Base-by-base conservation (phyloP, 2,113 vertebrate species). In the Cryptotis parvus region DNA sequence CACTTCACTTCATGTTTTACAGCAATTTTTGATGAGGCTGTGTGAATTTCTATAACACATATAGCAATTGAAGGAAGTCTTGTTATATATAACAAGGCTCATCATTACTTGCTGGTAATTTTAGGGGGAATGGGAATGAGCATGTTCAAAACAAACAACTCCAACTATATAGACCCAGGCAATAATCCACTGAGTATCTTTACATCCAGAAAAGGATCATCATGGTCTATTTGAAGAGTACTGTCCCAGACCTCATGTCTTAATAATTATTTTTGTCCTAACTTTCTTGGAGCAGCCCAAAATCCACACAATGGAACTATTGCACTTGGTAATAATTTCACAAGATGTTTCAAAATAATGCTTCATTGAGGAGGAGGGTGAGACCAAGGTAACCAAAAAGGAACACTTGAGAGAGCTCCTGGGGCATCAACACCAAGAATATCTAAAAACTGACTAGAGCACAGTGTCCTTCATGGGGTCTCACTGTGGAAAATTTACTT, bases 91-190 rank as follows among this genome's bases (percentile, higher is more conserved):
- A 39, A 63, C 15, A 90, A 27, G 16, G 33, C 9, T n/a, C 31
- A 55, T 91, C 7, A 2, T 1, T 80, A 63, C 39, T 89, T 86
- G 31, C 68, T 91, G 61, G 52, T 92, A 74, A 82, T 69, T 61
- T 81, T 58, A 90, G 45, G 2, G 37, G 2, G 55, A 26, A 31
- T 16, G 18, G 26, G 8, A 83, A 6, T 81, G 79, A 35, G 1
- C 45, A n/a, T 78, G 55, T 77, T 37, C 24, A 89, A 88, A 72
- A 81, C 58, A n/a, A n/a, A n/a, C n/a, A n/a, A n/a, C 18, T 55
- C 49, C n/a, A 31, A 2, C 58, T 63, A 2, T 41, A 35, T n/a
- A 88, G 81, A 24, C 3, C 20, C 43, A 78, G 49, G 26, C n/a
- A 10, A 33, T 27, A 76, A 93, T 35, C 35, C 27, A 37, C 37